A percentile compares a stretch with the other conserved stretches of the same genome.
Conservation (phyloP, 1,140 invertebrate genomes). For the Lordiphosa stackelbergi region DNA sequence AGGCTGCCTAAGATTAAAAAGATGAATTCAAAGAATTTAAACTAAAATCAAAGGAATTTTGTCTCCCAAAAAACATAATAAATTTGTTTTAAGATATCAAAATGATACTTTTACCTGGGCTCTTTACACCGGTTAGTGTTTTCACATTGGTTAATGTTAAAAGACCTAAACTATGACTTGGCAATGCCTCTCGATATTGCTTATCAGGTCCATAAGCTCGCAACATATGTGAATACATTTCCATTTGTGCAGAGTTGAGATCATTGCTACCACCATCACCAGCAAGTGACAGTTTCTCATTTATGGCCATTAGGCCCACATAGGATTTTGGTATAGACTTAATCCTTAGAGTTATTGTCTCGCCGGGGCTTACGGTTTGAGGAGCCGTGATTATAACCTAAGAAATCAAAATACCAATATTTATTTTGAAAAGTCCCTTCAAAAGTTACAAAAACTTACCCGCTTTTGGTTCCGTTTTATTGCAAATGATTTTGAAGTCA, state of each 20-base stretch:
- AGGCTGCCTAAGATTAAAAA: too few species aligned
- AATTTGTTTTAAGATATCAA: background rate
- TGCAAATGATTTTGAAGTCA: slow-evolving; percentile 4
- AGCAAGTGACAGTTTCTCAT: background rate
- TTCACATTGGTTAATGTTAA: slow-evolving; percentile 15
- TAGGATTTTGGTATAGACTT: slow-evolving; percentile 10
- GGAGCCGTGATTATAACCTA: slow-evolving; percentile 8
- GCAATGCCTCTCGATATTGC: background rate
- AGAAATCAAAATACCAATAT: background rate
- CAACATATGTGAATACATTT: background rate
- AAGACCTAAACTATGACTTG: slow-evolving; percentile 2
- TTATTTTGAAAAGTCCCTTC: too few species aligned
- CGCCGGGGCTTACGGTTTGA: background rate
- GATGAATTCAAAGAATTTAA: too few species aligned
- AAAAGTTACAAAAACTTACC: slow-evolving; percentile 4
- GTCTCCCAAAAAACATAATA: too few species aligned
- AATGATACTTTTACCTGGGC: background rate
- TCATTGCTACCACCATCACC: slow-evolving; percentile 1
- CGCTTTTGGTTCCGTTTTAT: background rate
- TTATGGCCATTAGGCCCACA: slow-evolving; percentile 18
- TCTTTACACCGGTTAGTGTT: background rate
- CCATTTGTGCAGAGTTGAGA: slow-evolving; percentile 4
- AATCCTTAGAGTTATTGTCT: slow-evolving; percentile 5
- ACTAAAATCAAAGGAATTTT: too few species aligned
- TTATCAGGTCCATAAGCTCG: background rate